Percentiles rank a stretch among this genome's conserved stretches.
These are phyloP conservation scores for Noctua comes DNA, from an alignment of 2,888 invertebrate species.

Conservation along the genomic window DNA sequence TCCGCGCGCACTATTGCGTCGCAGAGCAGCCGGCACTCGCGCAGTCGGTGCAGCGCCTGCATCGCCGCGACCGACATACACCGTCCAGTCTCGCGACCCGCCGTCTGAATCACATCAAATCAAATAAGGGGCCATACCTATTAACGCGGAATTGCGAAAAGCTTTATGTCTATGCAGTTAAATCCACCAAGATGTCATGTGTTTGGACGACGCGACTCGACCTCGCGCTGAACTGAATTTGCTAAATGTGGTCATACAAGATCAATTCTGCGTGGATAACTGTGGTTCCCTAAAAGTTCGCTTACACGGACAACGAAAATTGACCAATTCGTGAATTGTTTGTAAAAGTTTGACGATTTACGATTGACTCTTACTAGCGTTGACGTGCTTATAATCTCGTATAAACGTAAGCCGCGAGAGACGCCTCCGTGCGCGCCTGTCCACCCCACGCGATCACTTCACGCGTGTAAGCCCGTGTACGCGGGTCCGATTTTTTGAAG, in stretches of 20 bases:
- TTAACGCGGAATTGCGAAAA: not conserved
- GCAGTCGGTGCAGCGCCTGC: conserved; percentile 95
- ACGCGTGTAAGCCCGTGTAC: not conserved
- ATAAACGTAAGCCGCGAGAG: not conserved
- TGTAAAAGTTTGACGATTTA: not conserved
- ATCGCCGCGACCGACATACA: conserved; percentile 96
- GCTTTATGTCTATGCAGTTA: not conserved
- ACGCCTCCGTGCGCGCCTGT: no score
- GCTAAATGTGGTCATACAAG: not conserved
- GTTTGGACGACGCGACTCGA: not conserved
- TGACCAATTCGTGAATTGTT: not conserved
- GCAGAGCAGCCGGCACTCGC: conserved; percentile 95
- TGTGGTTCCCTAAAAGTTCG: not conserved
- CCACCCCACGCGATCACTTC: no score
- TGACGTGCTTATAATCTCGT: not conserved
- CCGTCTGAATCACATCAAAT: conserved; percentile 77
- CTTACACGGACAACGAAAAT: not conserved
- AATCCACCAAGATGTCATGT: not conserved
- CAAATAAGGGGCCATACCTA: not conserved
- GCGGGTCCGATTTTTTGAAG: not conserved
- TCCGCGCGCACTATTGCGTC: conserved; percentile 96
- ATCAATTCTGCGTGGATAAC: not conserved
- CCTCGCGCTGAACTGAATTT: not conserved
- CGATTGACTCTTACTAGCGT: not conserved
- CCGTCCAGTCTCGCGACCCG: conserved; percentile 91